phyloP scores from a whole-genome alignment of 2,888 invertebrate genomes.

The Hipparchia semele region DNA sequence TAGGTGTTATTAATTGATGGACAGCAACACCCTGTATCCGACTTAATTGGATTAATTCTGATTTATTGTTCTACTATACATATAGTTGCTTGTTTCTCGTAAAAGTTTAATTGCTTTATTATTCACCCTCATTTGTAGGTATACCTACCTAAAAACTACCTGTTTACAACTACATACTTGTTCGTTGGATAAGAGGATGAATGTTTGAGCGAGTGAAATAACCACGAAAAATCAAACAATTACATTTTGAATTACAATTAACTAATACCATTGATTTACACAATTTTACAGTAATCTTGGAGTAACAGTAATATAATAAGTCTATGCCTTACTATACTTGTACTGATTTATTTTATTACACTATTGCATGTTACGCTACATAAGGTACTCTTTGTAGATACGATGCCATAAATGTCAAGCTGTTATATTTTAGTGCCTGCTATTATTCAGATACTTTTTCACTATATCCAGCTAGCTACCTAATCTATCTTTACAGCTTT shows the following conservation, averaged over 20 bases:
- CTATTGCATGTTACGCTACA: background rate
- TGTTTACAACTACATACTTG: background rate
- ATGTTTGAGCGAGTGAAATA: background rate
- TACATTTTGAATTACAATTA: background rate
- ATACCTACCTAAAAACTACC: background rate
- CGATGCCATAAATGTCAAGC: too few relatives aligned
- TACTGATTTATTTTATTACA: background rate
- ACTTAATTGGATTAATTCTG: conserved; percentile 13
- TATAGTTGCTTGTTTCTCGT: background rate
- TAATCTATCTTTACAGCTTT: too few relatives aligned
- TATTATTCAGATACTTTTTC: too few relatives aligned
- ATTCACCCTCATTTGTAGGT: background rate
- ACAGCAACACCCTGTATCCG: background rate
- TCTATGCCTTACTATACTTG: background rate
- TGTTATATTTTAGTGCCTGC: too few relatives aligned
- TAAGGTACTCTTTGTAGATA: background rate
- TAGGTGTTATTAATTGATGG: conserved; percentile 23
- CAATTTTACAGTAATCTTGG: background rate
- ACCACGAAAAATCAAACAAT: background rate
- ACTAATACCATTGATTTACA: too few relatives aligned
- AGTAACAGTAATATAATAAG: too few relatives aligned
- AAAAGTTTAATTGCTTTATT: background rate
- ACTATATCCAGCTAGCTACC: too few relatives aligned
- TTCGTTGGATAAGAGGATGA: background rate
- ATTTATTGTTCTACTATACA: conserved; percentile 7